Evolutionary conservation across 1,140 invertebrate genomes (phyloP).

Genomic region (Carposina sasakii): DNA sequence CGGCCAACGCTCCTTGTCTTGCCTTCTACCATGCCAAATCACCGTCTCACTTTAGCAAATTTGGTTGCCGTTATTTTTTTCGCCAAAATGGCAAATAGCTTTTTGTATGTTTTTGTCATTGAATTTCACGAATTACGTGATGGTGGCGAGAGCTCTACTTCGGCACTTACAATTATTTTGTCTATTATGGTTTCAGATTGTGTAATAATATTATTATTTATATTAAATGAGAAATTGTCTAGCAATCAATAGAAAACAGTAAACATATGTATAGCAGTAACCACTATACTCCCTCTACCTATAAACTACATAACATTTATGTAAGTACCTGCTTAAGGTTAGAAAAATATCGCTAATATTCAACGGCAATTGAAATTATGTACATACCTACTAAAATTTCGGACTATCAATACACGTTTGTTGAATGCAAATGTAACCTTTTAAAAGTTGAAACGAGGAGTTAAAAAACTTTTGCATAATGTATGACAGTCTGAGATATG

Average conservation of each 20-base stretch:
- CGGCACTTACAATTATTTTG: conserved; percentile 21
- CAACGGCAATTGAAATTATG: no score
- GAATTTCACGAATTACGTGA: conserved; percentile 63
- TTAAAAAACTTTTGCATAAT: conserved; percentile 47
- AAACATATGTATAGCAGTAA: no score
- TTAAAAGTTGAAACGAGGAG: conserved; percentile 22
- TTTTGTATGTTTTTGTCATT: conserved; percentile 44
- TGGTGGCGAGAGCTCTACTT: conserved; percentile 32
- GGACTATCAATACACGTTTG: no score
- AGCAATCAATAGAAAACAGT: no score
- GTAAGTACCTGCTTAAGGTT: no score
- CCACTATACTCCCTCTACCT: no score
- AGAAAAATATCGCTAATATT: no score
- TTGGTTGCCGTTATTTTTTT: conserved; percentile 62
- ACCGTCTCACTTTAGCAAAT: conserved; percentile 36
- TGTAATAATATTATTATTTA: no score
- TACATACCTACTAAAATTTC: no score
- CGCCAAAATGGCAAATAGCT: conserved; percentile 43
- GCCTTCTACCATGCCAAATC: conserved; percentile 24
- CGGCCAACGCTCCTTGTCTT: conserved; percentile 38
- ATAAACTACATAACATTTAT: no score
- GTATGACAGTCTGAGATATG: conserved; percentile 34
- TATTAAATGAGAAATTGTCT: no score
- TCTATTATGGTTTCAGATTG: conserved; percentile 27
- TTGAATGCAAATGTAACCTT: conserved; percentile 34